Evolutionary conservation across 2,113 vertebrate species (phyloP), one percentile per base, ranked within the genome.

Genomic region (Muntiacus reevesi): DNA sequence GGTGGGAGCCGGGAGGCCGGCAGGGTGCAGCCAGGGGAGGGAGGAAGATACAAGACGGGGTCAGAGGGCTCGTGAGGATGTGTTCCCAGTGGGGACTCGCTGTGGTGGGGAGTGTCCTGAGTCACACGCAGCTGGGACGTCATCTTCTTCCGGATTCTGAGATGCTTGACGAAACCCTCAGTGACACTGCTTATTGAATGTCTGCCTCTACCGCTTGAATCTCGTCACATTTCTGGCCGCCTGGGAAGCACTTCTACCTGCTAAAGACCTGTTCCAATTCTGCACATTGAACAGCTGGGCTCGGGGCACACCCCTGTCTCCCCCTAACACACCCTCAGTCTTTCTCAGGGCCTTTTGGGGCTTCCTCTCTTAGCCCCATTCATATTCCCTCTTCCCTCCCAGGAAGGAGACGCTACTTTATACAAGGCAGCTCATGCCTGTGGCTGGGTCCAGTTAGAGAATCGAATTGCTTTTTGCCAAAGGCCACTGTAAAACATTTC

Each of bases 291-390:
- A 33, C 10, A 64, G 5, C 28, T 55, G 6, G 14, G n/a, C 19
- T 1, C 7, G 5, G 43, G 47, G 36, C 11, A 36, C 28, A 5
- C 5, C 28, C 7, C 25, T 19, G 0, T 6, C 13, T 2, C 25
- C 17, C 30, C 45, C 55, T 55, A 47, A 23, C 1, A 1, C 2
- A 7, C 3, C 14, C 28, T 28, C 47, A 36, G n/a, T 11, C 52
- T n/a, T 9, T 2, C 21, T 27, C n/a, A 43, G 17, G 19, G 30
- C 54, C 16, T 50, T 54, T 12, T 0, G 2, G 33, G 85, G 40
- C 23, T 47, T 9, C 62, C 13, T 28, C 36, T 16, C 12, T 2
- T 3, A 12, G 3, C 11, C 27, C 5, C 36, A 33, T 40, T 9
- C 64, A 40, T 12, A 25, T 16, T 14, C 25, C 52, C 28, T 27